Conservation (phyloP, 2,797 vertebrate genomes). For the Austrolebias charrua region DNA sequence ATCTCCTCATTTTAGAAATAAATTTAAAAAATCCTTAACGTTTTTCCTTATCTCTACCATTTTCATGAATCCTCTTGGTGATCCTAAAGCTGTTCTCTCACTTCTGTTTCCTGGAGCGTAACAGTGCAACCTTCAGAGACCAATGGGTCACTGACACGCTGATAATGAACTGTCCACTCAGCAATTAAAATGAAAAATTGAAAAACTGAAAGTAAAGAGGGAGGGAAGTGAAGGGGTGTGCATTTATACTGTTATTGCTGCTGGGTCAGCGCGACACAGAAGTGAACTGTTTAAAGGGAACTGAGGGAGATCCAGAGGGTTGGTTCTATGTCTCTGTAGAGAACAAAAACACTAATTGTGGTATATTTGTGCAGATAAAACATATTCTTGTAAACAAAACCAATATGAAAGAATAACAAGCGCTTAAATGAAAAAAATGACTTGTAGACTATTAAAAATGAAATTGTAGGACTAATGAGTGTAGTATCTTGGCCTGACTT, state of each 20-base stretch:
- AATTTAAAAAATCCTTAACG: not conserved
- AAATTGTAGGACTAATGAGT: conserved; percentile 32
- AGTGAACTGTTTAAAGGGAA: conserved; percentile 47
- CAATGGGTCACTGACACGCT: conserved; percentile 72
- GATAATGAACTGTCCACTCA: conserved; percentile 80
- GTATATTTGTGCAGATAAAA: conserved; percentile 25
- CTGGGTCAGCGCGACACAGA: conserved; percentile 60
- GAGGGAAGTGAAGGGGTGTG: conserved; percentile 31
- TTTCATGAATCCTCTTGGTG: conserved; percentile 41
- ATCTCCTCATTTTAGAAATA: conserved; percentile 1
- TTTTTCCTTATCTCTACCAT: conserved; percentile 7
- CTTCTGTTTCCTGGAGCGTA: conserved; percentile 69
- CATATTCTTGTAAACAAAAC: conserved; percentile 27
- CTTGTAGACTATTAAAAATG: conserved; percentile 34
- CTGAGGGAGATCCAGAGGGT: conserved; percentile 27
- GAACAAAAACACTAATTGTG: conserved; percentile 31
- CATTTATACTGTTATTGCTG: conserved; percentile 43
- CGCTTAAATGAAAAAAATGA: conserved; percentile 26
- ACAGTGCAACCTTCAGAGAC: conserved; percentile 73
- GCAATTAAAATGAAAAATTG: conserved; percentile 82
- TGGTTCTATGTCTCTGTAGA: conserved; percentile 17
- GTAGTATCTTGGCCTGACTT: conserved; percentile 15
- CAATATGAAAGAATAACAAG: conserved; percentile 15
- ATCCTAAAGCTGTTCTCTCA: conserved; percentile 43
- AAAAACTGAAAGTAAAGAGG: conserved; percentile 56